Evolutionary conservation across 2,888 invertebrate species (phyloP), one percentile per base, ranked within the genome.

Genomic region (Stictocephala bisonia): DNA sequence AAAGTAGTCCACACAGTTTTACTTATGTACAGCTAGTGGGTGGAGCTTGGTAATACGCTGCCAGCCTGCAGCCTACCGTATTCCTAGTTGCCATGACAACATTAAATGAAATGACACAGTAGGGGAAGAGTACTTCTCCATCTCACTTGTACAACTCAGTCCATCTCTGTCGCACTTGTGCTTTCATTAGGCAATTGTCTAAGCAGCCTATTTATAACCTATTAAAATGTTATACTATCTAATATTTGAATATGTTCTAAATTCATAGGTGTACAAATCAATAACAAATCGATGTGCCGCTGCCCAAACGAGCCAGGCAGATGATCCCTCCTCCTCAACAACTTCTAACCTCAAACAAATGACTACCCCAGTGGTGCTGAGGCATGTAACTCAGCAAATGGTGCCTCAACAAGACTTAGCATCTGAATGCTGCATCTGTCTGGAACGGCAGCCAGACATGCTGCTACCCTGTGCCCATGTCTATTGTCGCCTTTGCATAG

Each of bases 381-480:
- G 81, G 58, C 79, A 80, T 70, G 76, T 81, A 27, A 77, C 77
- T 31, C 69, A 73, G 18, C 71, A 70, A 27, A 68, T 58, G n/a
- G 53, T 58, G 22, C 56, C 64, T 7, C 56, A 48, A 13, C 13
- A 6, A 18, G 31, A 44, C 35, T 15, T 29, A 72, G 80, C 84
- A 27, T 85, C 85, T 64, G 90, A 91, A 81, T 92, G 92, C 80
- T 90, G 90, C 80, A 91, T 92, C 79, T 92, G 92, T 82, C 87
- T 92, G 83, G 91, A 92, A 81, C 84, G 90, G 70, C 87, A 87
- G 80, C 89, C 90, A 0, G 90, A 91, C 81, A 86, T 91, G 27
- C 88, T 89, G 75, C 83, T 92, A 75, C 90, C 90, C 1, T 92
- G 92, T 82, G 85, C 90, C 0, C 92, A 92, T 81, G 88, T 87